Base-by-base conservation (phyloP, 2,888 invertebrate species). In the Parnassius orleans region DNA sequence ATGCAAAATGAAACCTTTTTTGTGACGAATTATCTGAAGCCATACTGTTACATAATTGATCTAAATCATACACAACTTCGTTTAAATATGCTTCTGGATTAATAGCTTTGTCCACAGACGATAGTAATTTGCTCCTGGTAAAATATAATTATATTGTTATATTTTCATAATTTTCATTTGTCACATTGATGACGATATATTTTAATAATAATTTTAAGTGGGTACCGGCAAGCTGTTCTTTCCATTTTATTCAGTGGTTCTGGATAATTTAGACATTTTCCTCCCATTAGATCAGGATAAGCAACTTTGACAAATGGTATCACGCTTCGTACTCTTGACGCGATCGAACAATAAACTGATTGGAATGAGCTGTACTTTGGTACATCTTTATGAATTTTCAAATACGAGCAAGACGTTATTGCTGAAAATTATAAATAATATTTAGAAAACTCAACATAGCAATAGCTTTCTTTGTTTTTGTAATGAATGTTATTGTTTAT, bases 281-380 rank as follows among this genome's bases (percentile, higher is more conserved):
- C 94, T 0, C 94, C 94, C 69, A 92, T 88, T 84, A 95, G 87
- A 72, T 96, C 96, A 15, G 96, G 96, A 79, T 95, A 95, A 0
- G 95, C 95, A 7, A 95, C 93, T 83, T 95, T 96, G 44, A 94
- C 93, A 80, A 95, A 95, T 9, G 93, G 93, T 65, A 94, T 93
- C 12, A 95, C 93, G 74, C 94, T 94, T 60, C 83, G 87, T 3
- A 94, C 93, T 67, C 90, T 84, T 48, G 93, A 93, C 0, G 94
- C 92, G 65, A 94, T 86, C 9, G 82, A 85, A 57, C 89, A 90
- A 74, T 94, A 94, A 7, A 92, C 87, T 9, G 86, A 69, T 52
- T 78, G 77, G 66, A 87, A 87, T 0, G 85, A 67, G 66, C 81
- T 81, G 64, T 82, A 85, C 65, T 83, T 86, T 10, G 83, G 80